Evolutionary conservation across 2,888 invertebrate genomes (phyloP), one percentile per base, ranked within the genome.

Genomic region (Gymnocheta viridis): DNA sequence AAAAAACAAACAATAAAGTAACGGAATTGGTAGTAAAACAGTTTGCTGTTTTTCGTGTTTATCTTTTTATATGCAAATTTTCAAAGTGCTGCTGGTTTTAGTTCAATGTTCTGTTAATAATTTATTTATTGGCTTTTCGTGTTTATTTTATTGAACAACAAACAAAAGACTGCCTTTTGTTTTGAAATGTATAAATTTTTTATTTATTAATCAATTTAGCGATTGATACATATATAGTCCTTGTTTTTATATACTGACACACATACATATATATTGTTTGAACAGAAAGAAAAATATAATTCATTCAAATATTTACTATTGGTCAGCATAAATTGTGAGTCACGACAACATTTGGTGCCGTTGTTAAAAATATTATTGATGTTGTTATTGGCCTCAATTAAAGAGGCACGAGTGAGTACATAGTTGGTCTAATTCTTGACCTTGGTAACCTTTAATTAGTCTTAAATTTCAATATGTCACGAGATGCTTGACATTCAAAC

Each of bases 301-400:
- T n/a, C n/a, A 74, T 66, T 32, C 44, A 83, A 83, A 83, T 79
- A 83, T 83, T 83, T 83, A 66, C 64, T 32, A 69, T 64, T 47
- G 35, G 7, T 10, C 44, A 70, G 76, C 49, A 62, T 58, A 41
- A 51, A 74, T 44, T 54, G 41, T 54, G 60, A 77, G 81, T 84
- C 81, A 81, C 81, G 84, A 47, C n/a, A 83, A 41, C 56, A 17
- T 72, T 77, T 66, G n/a, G 19, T 56, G 56, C 10, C n/a, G 24
- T 47, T 47, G 29, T 19, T 22, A 12, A 12, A 62, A 41, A 32
- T 54, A 19, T 74, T 38, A 5, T n/a, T 41, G 17, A n/a, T 67
- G 73, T 38, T 64, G 60, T 24, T 56, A 12, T 49, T 66, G 66
- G 38, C 32, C n/a, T 32, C 12, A 54, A 62, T 44, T 41, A 14